Percentiles rank a stretch among this genome's conserved stretches.
phyloP scores from a whole-genome alignment of 2,888 invertebrate species.

The Drosophila glabriapex region DNA sequence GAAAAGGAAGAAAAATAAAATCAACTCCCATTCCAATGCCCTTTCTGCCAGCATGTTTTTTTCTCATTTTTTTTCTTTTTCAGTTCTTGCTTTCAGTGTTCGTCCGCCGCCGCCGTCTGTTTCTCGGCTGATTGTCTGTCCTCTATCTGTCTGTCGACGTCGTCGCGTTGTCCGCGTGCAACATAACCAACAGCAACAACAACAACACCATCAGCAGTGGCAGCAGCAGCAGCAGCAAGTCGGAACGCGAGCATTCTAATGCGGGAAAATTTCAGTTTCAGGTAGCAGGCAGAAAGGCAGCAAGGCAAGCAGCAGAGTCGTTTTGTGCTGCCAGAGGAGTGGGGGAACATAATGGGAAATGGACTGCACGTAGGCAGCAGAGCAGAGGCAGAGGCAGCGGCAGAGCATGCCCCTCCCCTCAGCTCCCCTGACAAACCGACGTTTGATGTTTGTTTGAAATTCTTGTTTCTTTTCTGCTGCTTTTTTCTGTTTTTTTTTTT shows the following conservation, averaged over 20 bases:
- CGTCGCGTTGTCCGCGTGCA: conserved; percentile 53
- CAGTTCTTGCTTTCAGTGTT: conserved; percentile 32
- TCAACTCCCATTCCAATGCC: conserved; percentile 66
- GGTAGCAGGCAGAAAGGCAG: conserved; percentile 46
- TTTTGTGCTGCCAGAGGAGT: conserved; percentile 28
- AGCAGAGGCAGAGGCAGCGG: conserved; percentile 11
- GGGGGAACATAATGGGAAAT: conserved; percentile 54
- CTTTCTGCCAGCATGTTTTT: conserved; percentile 48
- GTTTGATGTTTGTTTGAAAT: conserved; percentile 67
- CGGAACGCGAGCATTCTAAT: conserved; percentile 63
- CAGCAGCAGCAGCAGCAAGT: conserved; percentile 32
- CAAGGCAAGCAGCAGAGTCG: conserved; percentile 26
- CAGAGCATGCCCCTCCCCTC: neutral
- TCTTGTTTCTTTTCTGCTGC: conserved; percentile 48
- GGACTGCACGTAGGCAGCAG: conserved; percentile 55
- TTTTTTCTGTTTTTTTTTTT: conserved; percentile 13
- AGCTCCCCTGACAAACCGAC: neutral
- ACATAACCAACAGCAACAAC: conserved; percentile 49
- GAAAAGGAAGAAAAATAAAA: conserved; percentile 69
- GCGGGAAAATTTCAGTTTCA: conserved; percentile 73
- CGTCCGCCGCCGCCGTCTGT: conserved; percentile 24
- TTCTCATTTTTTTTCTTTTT: conserved; percentile 21
- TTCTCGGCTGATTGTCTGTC: conserved; percentile 52
- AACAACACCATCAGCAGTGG: conserved; percentile 28
- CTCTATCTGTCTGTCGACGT: conserved; percentile 12